A percentile compares a stretch with the other conserved stretches of the same genome.
These are phyloP conservation scores for Alligator mississippiensis DNA, from an alignment of 2,113 vertebrate species.

Conservation along the genomic window DNA sequence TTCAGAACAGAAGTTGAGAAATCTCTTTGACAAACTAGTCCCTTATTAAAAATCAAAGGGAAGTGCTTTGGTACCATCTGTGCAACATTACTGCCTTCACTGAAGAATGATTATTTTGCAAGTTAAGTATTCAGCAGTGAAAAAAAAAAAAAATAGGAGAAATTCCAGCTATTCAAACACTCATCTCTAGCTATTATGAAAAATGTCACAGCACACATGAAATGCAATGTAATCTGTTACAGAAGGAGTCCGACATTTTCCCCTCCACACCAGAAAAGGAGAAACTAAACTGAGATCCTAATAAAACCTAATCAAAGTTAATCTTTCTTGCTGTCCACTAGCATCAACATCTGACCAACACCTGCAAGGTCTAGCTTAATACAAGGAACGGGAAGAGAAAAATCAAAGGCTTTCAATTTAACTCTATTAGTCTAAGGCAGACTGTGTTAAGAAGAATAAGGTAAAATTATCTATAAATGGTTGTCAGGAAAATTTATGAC, in stretches of 20 bases:
- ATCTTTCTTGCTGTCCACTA: conserved; percentile 23
- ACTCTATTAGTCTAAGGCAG: conserved; percentile 9
- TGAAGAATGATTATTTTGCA: conserved; percentile 78
- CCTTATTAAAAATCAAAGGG: conserved; percentile 84
- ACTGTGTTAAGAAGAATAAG: conserved; percentile 50
- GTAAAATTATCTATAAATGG: conserved; percentile 56
- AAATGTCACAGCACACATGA: conserved; percentile 37
- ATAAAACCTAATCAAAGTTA: conserved; percentile 46
- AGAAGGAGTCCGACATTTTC: conserved; percentile 14
- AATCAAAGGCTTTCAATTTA: conserved; percentile 42
- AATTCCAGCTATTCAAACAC: conserved; percentile 67
- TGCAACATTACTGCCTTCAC: conserved; percentile 77
- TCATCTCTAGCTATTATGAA: conserved; percentile 64
- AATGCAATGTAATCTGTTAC: conserved; percentile 35
- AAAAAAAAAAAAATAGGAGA: conserved; percentile 36
- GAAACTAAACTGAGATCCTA: not conserved
- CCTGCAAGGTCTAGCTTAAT: conserved; percentile 50
- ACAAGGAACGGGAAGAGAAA: not conserved
- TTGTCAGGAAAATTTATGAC: conserved; percentile 39
- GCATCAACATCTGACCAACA: conserved; percentile 33
- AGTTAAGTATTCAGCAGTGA: conserved; percentile 66
- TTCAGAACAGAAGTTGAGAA: conserved; percentile 81
- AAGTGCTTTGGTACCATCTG: conserved; percentile 82
- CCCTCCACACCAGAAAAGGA: not conserved
- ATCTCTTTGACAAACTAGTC: conserved; percentile 81